Evolutionary conservation across 2,797 vertebrate genomes (phyloP).

Genomic region (Ctenosaura bakeri): DNA sequence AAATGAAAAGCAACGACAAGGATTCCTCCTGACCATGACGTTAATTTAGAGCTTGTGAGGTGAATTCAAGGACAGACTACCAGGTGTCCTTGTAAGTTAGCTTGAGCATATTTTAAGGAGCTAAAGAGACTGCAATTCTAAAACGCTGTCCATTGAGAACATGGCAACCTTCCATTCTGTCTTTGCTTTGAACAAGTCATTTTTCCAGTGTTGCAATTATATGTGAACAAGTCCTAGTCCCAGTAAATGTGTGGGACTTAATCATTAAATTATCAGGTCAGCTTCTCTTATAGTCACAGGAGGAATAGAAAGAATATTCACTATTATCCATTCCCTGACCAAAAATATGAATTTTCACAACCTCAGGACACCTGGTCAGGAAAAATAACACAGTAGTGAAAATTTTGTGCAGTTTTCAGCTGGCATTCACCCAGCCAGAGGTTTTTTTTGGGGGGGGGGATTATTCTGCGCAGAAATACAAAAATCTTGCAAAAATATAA

Average conservation of each 20-base stretch:
- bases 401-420: no score
- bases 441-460: no score
- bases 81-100: background rate
- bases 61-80: background rate
- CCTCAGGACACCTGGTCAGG: no score
- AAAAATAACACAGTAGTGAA: no score
- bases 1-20: constrained; percentile 42
- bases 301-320: no score
- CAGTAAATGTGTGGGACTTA: background rate
- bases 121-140: background rate
- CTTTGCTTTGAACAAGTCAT: background rate
- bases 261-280: background rate
- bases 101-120: background rate
- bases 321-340: no score
- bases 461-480: no score
- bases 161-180: background rate
- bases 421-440: no score
- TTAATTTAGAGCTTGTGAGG: background rate
- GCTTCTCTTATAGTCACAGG: background rate
- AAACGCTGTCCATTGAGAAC: background rate
- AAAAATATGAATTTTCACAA: no score
- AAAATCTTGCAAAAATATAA: no score
- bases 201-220: background rate
- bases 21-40: constrained; percentile 30
- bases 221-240: background rate